Evolutionary conservation across 2,888 invertebrate genomes (phyloP), one percentile per base, ranked within the genome.

Genomic region (Conops quadrifasciatus): DNA sequence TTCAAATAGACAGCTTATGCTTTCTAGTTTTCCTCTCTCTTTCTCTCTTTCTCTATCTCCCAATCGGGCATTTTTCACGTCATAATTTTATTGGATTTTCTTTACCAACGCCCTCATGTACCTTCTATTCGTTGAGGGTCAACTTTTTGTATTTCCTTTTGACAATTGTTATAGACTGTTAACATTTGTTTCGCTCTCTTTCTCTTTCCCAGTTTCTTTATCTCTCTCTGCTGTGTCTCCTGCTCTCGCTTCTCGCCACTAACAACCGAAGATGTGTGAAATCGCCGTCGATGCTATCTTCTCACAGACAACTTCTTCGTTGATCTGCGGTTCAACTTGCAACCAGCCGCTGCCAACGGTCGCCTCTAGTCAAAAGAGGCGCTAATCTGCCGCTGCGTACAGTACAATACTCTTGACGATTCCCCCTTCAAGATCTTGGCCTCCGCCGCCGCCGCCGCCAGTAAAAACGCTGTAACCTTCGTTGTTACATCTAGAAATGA

Each of bases 371-470:
- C 63, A 24, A 19, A 59, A 51, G 26, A 64, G 67, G 67, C 67
- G 59, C 60, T 67, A 67, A 67, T 60, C 45, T 67, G 60, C 59
- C 67, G 45, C 67, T n/a, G n/a, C n/a, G n/a, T n/a, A n/a, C n/a
- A n/a, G n/a, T n/a, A n/a, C n/a, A n/a, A n/a, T n/a, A n/a, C 59
- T 67, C 28, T 60, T 28, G 67, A 59, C 67, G 45, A 67, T 60
- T 59, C 24, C 28, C 45, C 28, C 49, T 67, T 67, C 45, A 45
- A 67, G 51, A 56, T 47, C 59, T 59, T n/a, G 30, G 28, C 4
- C 21, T 53, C n/a, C 16, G 53, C 53, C 53, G 21, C 53, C 5
- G 36, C 4, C 36, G 9, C 9, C 36, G 36, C 4, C 36, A 9
- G 36, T 36, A 36, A 36, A 36, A 36, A 4, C 36, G 36, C 36